These are phyloP conservation scores for Acestrorhynchus altus DNA, from an alignment of 2,797 vertebrate genomes.

Conservation along the genomic window DNA sequence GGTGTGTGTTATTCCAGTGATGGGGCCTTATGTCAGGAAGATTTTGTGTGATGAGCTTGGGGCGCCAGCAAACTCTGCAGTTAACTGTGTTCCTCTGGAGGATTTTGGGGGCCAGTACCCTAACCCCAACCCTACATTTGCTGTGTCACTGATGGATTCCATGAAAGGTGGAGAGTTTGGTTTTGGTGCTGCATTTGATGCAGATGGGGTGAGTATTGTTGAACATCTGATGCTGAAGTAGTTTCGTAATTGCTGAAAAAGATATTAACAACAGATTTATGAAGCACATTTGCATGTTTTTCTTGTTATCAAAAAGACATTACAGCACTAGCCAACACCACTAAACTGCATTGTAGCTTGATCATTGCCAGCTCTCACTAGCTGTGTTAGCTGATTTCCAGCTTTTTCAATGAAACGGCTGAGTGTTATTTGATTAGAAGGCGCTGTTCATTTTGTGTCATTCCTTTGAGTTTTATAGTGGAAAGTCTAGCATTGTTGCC, in stretches of 20 bases:
- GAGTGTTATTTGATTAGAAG: background rate
- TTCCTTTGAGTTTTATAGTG: background rate
- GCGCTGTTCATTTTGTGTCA: background rate
- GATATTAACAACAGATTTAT: constrained; percentile 3
- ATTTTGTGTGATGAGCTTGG: constrained; percentile 96
- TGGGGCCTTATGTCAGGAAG: constrained; percentile 97
- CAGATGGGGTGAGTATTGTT: constrained; percentile 84
- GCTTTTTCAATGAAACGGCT: background rate
- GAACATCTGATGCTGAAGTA: constrained; percentile 15
- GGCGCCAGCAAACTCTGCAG: constrained; percentile 95
- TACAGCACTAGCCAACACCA: background rate
- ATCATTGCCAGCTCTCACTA: constrained; percentile 21
- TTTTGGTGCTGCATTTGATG: constrained; percentile 97
- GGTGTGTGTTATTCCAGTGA: constrained; percentile 81
- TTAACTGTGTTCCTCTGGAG: constrained; percentile 95
- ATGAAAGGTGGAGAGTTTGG: constrained; percentile 98
- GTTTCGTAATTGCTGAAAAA: background rate
- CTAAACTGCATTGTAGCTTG: constrained; percentile 8
- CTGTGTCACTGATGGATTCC: constrained; percentile 89
- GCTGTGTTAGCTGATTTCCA: constrained; percentile 16
- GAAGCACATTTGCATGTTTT: constrained; percentile 11
- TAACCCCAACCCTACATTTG: constrained; percentile 93
- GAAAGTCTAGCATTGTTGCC: background rate
- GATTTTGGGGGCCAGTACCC: constrained; percentile 96
- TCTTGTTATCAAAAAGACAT: background rate